Base-by-base conservation (phyloP, 2,888 invertebrate genomes). In the Sycophila texana region DNA sequence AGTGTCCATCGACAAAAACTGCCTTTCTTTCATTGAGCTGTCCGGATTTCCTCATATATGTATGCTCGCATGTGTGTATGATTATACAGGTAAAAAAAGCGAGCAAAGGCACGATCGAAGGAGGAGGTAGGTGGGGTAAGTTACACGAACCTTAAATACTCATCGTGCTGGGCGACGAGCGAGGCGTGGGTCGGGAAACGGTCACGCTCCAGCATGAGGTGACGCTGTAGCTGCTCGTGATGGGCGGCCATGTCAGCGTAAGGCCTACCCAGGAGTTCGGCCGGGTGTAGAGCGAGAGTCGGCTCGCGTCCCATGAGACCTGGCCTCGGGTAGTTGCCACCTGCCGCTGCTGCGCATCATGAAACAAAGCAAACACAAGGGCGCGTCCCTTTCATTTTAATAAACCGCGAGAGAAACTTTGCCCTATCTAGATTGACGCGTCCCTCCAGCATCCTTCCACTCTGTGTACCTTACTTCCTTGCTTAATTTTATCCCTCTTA, bases 221-320 rank as follows among this genome's bases (percentile, higher is more conserved):
- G 96, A 84, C 97, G 93, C 91, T 96, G 96, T 83, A 97, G 91
- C 89, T 96, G 96, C 90, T 97, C 97, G 88, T 96, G 96, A 82
- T 96, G 96, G 55, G 96, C 94, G 90, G 95, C 94, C 85, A 92
- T 89, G 89, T 96, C 96, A 60, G 96, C 95, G 90, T 96, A 96
- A 2, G 95, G 95, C 87, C 96, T 92, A 66, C 95, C 94, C 82
- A 97, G 92, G 82, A 97, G 92, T 89, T 96, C 96, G 0, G 95
- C 95, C 86, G 95, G 95, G 87, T 94, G 95, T 83, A 95, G 91
- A 68, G 94, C 94, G 83, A 95, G 91, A 77, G 94, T 93, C 30
- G 90, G 90, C 83, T 90, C 90, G n/a, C 93, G 92, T 16, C 92
- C 92, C 86, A 94, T 92, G 85, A 94, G 87, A 71, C 93, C 92